Evolutionary conservation across 2,113 vertebrate species (phyloP).

Genomic region (Laticauda laticaudata): DNA sequence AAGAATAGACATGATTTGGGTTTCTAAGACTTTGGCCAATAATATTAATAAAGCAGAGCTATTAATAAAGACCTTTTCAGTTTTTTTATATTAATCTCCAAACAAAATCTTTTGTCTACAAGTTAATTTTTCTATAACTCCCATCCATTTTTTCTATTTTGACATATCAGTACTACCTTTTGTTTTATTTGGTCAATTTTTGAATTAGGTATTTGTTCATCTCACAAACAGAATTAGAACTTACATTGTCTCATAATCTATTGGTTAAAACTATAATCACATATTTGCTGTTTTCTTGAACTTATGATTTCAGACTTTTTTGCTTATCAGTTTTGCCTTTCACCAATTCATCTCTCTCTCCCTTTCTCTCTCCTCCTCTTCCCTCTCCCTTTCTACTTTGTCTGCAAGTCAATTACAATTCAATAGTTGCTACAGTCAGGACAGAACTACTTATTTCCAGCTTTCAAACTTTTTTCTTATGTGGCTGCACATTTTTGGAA

Average conservation of each 20-base stretch:
- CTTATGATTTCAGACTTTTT: background rate
- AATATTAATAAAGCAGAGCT: background rate
- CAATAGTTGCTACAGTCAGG: background rate
- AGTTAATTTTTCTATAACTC: background rate
- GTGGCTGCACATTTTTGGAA: background rate
- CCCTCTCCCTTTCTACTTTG: too few species aligned
- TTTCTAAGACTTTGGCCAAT: background rate
- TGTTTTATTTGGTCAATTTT: background rate
- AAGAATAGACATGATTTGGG: background rate
- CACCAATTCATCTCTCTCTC: background rate
- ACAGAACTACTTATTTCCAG: background rate
- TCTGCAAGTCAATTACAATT: background rate
- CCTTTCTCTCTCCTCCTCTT: background rate
- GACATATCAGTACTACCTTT: background rate
- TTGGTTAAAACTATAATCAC: background rate
- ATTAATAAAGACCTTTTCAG: background rate
- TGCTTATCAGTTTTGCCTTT: background rate
- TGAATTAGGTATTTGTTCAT: background rate
- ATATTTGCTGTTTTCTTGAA: background rate
- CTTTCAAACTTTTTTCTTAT: background rate
- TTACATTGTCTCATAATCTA: background rate
- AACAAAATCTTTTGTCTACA: background rate
- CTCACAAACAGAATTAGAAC: background rate
- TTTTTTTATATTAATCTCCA: background rate
- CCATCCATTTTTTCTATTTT: background rate